phyloP scores from a whole-genome alignment of 2,888 invertebrate species.

The Molanna angustata region DNA sequence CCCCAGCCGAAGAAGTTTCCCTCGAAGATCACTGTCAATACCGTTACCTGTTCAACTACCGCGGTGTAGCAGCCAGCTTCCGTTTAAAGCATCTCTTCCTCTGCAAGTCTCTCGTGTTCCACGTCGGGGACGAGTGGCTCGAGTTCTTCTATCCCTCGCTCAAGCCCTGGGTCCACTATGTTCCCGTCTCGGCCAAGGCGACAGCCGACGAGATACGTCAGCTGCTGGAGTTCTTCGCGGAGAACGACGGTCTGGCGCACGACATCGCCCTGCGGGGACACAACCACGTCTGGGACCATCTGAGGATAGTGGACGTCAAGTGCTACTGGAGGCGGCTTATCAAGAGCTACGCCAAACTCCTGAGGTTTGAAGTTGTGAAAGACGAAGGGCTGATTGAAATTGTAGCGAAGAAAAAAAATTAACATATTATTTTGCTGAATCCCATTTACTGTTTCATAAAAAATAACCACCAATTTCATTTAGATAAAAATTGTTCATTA shows the following conservation, averaged over 20 bases:
- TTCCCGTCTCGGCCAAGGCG: slow-evolving; percentile 71
- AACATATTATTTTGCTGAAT: too few species aligned
- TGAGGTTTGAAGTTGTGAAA: slow-evolving; percentile 63
- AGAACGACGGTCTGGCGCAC: slow-evolving; percentile 70
- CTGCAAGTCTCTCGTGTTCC: slow-evolving; percentile 89
- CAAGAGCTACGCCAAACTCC: slow-evolving; percentile 67
- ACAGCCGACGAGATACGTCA: slow-evolving; percentile 67
- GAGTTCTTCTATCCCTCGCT: slow-evolving; percentile 92
- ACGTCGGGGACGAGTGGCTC: slow-evolving; percentile 90
- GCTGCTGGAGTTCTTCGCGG: slow-evolving; percentile 70
- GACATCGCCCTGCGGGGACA: slow-evolving; percentile 82
- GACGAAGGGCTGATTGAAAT: slow-evolving; percentile 40
- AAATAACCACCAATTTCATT: too few species aligned
- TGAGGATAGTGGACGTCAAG: slow-evolving; percentile 75
- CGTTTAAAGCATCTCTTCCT: slow-evolving; percentile 93
- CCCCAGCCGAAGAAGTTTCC: slow-evolving; percentile 82
- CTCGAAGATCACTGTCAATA: slow-evolving; percentile 91
- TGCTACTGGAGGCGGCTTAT: slow-evolving; percentile 87
- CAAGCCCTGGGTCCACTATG: slow-evolving; percentile 94
- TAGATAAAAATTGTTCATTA: too few species aligned
- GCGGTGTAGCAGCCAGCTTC: slow-evolving; percentile 97
- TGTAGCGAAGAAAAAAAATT: too few species aligned
- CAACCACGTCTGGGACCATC: slow-evolving; percentile 78
- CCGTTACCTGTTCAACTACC: slow-evolving; percentile 93
- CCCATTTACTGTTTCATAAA: too few species aligned